These are phyloP conservation scores for Cirrhinus molitorella DNA, from an alignment of 2,797 vertebrate species.

Conservation along the genomic window DNA sequence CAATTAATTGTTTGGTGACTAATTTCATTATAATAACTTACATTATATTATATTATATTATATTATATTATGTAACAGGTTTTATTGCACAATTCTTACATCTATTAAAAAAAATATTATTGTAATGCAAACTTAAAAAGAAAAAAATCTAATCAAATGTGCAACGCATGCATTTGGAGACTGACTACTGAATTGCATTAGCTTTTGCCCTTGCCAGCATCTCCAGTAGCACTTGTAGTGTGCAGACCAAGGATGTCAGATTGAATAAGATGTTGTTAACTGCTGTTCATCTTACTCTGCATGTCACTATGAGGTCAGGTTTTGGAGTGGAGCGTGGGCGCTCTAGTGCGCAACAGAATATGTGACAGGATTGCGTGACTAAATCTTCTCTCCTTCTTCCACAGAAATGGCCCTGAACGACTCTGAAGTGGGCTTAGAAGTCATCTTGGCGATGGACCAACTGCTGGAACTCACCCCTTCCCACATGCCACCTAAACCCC, in stretches of 20 bases:
- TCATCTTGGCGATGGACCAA: constrained; percentile 73
- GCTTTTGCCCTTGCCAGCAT: background rate
- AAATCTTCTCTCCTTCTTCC: constrained; percentile 50
- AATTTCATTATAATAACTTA: no score
- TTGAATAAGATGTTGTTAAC: background rate
- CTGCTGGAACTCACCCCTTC: constrained; percentile 66
- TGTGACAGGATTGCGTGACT: constrained; percentile 44
- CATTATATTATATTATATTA: background rate
- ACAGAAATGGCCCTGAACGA: constrained; percentile 74
- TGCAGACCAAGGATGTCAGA: background rate
- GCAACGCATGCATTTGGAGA: background rate
- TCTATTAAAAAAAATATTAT: no score
- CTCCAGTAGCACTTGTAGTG: background rate
- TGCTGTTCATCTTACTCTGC: background rate
- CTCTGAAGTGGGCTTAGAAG: constrained; percentile 75
- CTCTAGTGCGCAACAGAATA: background rate
- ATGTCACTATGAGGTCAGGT: background rate
- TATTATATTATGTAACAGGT: background rate
- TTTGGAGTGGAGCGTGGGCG: background rate
- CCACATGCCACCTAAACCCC: constrained; percentile 60
- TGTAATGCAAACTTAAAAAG: no score
- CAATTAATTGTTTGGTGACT: no score
- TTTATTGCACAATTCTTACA: background rate
- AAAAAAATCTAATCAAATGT: background rate
- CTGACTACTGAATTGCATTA: background rate